A percentile compares a stretch with the other conserved stretches of the same genome.
Evolutionary conservation across 2,797 vertebrate species (phyloP).

Genomic region (Pagetopsis macropterus): DNA sequence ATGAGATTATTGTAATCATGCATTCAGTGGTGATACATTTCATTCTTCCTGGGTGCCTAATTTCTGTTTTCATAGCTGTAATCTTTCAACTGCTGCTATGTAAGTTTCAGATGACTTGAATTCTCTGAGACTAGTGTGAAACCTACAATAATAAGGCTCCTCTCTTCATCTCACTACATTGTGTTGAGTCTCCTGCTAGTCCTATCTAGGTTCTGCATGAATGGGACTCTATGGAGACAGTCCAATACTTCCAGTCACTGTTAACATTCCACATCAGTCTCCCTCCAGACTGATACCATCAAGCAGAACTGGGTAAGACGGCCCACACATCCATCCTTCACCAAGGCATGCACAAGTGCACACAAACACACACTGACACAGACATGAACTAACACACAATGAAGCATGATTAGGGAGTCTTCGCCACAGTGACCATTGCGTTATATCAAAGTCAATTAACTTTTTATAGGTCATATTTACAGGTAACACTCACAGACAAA

Average conservation of each 20-base stretch:
- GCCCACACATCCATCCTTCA: conserved; percentile 38
- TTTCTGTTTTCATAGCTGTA: conserved; percentile 49
- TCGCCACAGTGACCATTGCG: conserved; percentile 37
- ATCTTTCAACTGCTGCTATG: conserved; percentile 42
- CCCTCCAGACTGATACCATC: conserved; percentile 68
- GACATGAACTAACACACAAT: neutral
- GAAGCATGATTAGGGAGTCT: conserved; percentile 9
- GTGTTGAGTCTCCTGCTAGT: conserved; percentile 56
- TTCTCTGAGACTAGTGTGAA: conserved; percentile 34
- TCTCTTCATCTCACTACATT: conserved; percentile 34
- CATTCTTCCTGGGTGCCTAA: conserved; percentile 29
- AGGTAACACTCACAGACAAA: conserved; percentile 39
- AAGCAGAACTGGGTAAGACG: conserved; percentile 45
- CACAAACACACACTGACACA: conserved; percentile 21
- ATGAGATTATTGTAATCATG: conserved; percentile 49
- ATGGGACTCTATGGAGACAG: conserved; percentile 71
- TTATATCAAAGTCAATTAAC: conserved; percentile 40
- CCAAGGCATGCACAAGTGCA: conserved; percentile 31
- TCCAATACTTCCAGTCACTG: conserved; percentile 72
- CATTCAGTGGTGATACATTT: conserved; percentile 40
- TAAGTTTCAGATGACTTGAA: conserved; percentile 41
- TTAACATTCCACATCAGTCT: conserved; percentile 78
- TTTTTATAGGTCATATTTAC: conserved; percentile 63
- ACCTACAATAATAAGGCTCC: conserved; percentile 37
- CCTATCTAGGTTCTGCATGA: conserved; percentile 69